These are phyloP conservation scores for Phataginus tricuspis DNA, from an alignment of 2,797 vertebrate genomes.

Conservation along the genomic window DNA sequence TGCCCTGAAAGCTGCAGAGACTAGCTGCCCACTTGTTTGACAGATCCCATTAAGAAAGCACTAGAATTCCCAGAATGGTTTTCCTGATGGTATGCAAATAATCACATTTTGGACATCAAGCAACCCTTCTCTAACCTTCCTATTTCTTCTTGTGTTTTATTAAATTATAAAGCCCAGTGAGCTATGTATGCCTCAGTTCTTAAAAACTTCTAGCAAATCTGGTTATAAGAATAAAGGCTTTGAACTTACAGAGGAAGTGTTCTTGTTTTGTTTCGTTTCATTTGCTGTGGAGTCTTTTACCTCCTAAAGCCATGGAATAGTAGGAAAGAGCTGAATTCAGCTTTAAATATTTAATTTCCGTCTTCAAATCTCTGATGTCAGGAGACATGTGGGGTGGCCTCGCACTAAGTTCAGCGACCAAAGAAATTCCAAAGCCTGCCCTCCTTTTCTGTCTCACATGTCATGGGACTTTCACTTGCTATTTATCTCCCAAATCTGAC, in stretches of 20 bases:
- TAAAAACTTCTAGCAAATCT: background rate
- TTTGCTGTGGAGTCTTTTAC: background rate
- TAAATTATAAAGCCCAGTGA: background rate
- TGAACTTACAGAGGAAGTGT: background rate
- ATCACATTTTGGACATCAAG: background rate
- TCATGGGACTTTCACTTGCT: conserved; percentile 22
- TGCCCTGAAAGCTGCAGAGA: background rate
- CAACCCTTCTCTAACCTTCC: background rate
- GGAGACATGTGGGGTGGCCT: background rate
- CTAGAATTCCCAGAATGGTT: background rate
- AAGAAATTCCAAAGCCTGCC: background rate
- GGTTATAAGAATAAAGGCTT: background rate
- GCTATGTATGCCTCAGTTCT: background rate
- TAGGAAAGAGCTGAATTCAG: conserved; percentile 40
- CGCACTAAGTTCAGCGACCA: background rate
- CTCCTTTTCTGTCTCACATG: conserved; percentile 4
- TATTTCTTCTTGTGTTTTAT: background rate
- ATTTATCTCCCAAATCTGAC: conserved; percentile 20
- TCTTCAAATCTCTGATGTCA: conserved; percentile 53
- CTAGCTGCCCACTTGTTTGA: background rate
- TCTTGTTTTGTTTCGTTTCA: background rate
- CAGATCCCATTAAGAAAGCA: background rate
- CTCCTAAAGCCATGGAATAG: background rate
- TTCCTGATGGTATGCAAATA: background rate
- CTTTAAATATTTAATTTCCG: conserved; percentile 63